Percentiles rank a stretch among this genome's conserved stretches.
Conservation (phyloP, 2,888 invertebrate genomes). For the Rhagonycha lutea region DNA sequence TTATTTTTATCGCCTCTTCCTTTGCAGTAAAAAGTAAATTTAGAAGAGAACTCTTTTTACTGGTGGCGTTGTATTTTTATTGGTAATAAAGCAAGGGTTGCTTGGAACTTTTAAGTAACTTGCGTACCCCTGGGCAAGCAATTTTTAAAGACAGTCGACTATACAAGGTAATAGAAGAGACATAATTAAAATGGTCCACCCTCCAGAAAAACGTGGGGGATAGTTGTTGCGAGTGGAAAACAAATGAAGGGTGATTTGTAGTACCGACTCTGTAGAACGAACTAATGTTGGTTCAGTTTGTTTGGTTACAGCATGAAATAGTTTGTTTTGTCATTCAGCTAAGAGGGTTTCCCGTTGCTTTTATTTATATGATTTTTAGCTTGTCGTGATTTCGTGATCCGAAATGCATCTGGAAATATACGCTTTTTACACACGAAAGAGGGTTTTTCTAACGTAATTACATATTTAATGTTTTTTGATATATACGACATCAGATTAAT, state of each 20-base stretch:
- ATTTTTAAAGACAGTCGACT: constrained; percentile 25
- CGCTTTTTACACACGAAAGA: constrained; percentile 15
- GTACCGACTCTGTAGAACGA: constrained; percentile 29
- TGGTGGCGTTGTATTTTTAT: constrained; percentile 28
- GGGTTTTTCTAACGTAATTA: constrained; percentile 11
- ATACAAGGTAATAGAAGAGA: constrained; percentile 32
- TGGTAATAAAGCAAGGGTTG: constrained; percentile 34
- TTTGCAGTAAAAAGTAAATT: constrained; percentile 28
- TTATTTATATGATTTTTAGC: constrained; percentile 25
- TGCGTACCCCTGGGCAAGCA: constrained; percentile 22
- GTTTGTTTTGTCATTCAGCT: constrained; percentile 34
- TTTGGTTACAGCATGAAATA: constrained; percentile 32
- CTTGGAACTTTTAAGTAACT: constrained; percentile 26
- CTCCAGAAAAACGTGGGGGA: constrained; percentile 23
- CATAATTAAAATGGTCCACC: constrained; percentile 38
- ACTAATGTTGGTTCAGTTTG: constrained; percentile 31
- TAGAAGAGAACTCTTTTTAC: constrained; percentile 23
- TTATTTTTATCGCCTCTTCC: constrained; percentile 29
- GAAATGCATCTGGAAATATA: constrained; percentile 9
- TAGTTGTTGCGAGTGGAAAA: constrained; percentile 30
- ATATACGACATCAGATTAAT: not conserved
- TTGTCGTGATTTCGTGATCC: constrained; percentile 25
- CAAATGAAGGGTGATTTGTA: constrained; percentile 40
- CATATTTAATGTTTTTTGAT: not conserved
- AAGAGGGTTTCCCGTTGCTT: constrained; percentile 26